Evolutionary conservation across 2,888 invertebrate species (phyloP), one percentile per base, ranked within the genome.

Genomic region (Strigamia crassipes): DNA sequence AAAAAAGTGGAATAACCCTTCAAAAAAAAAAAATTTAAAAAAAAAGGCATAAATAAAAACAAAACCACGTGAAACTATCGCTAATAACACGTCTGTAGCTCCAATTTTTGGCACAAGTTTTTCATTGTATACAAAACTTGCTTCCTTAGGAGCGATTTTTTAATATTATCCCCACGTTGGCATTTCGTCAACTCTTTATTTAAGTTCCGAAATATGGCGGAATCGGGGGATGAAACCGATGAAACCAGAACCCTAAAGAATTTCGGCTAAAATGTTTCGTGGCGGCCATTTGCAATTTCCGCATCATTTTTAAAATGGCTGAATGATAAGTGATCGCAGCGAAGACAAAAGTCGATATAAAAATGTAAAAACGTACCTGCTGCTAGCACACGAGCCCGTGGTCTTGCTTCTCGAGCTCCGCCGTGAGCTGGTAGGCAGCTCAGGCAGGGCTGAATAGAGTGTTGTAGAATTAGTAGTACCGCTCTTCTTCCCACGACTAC

Each of bases 351-450:
- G 51, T 10, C 8, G 38, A 38, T 5, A 38, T 38, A 6, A 38
- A 38, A 13, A 51, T 51, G 6, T 12, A 31, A 15, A 73, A 73
- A 10, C 86, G 85, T 86, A 91, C 90, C 91, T 91, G 87, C 90
- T 90, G 86, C 91, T 91, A 84, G 91, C 91, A 88, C 91, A 91
- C 86, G 91, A 91, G 88, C 93, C 92, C 92, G 93, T 92, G 90
- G 91, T 91, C 86, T 85, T 85, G 85, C 81, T 83, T 83, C 83
- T 81, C 27, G 78, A 83, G 77, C 79, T 84, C 80, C 83, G 83
- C 83, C 83, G 83, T 82, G 81, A 83, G 83, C 83, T 83, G 83
- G 83, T 73, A 73, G 77, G 66, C 83, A 83, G 83, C 83, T 83
- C 83, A 79, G 83, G 83, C 83, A 83, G 83, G 82, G 81, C 21